These are phyloP conservation scores for Laupala kohalensis DNA, from an alignment of 1,140 invertebrate species.

Conservation along the genomic window DNA sequence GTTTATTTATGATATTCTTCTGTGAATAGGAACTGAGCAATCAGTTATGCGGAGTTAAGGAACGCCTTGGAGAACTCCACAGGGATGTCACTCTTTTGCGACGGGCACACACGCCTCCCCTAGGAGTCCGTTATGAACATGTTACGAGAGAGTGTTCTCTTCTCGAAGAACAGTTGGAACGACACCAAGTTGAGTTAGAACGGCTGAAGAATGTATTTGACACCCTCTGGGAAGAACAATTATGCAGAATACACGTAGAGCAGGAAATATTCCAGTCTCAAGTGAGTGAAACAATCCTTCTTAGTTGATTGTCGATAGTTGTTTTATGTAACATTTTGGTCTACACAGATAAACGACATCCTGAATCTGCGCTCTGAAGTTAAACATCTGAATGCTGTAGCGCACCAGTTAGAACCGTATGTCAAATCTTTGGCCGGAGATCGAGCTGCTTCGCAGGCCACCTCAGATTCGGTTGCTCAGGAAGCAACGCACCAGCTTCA, in stretches of 20 bases:
- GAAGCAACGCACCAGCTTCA: slow-evolving; percentile 26
- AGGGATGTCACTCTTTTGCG: slow-evolving; percentile 41
- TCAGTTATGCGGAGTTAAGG: slow-evolving; percentile 45
- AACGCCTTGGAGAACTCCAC: slow-evolving; percentile 47
- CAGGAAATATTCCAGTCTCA: slow-evolving; percentile 53
- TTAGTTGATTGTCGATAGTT: too few species aligned
- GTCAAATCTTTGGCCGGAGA: slow-evolving; percentile 39
- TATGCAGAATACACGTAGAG: slow-evolving; percentile 51
- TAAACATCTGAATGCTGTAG: slow-evolving; percentile 46
- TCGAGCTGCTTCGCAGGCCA: not conserved
- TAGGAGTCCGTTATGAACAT: slow-evolving; percentile 40
- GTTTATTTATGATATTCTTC: not conserved
- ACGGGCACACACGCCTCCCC: slow-evolving; percentile 40
- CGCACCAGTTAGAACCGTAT: slow-evolving; percentile 49
- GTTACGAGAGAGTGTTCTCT: slow-evolving; percentile 44
- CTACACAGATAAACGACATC: slow-evolving; percentile 53
- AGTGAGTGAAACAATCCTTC: slow-evolving; percentile 24
- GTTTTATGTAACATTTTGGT: too few species aligned
- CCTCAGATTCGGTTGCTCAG: not conserved
- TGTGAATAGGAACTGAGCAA: slow-evolving; percentile 39
- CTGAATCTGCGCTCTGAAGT: slow-evolving; percentile 46
- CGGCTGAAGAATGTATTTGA: slow-evolving; percentile 45
- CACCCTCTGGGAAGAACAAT: slow-evolving; percentile 51
- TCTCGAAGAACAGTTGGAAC: slow-evolving; percentile 46
- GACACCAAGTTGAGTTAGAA: slow-evolving; percentile 49